These are phyloP conservation scores for Sus cebifrons DNA, from an alignment of 2,797 vertebrate genomes.

Conservation along the genomic window DNA sequence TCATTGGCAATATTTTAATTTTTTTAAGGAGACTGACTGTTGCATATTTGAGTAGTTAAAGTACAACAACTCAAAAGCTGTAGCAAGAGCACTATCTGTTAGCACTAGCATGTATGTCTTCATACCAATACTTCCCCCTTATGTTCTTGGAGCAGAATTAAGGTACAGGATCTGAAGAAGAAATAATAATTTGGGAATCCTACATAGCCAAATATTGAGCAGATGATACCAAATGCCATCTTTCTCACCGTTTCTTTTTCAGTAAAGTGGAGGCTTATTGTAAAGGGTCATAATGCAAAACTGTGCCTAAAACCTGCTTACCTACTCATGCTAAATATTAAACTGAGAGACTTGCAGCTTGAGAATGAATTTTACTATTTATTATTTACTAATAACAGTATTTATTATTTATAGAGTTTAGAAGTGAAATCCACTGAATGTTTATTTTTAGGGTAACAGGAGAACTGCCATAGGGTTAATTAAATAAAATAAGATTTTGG, in stretches of 20 bases:
- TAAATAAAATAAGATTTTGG: constrained; percentile 29
- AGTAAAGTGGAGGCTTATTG: neutral
- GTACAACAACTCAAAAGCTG: neutral
- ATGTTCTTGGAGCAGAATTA: neutral
- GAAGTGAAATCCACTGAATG: constrained; percentile 38
- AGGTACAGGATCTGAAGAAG: neutral
- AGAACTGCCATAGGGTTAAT: neutral
- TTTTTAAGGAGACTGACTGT: neutral
- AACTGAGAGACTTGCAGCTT: neutral
- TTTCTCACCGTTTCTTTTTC: neutral
- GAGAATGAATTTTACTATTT: neutral
- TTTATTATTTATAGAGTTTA: neutral
- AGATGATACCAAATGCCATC: neutral
- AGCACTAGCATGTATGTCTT: neutral
- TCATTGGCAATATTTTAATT: constrained; percentile 9
- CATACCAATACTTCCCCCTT: neutral
- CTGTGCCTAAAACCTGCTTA: neutral
- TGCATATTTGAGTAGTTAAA: neutral
- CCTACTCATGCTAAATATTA: neutral
- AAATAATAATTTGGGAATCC: neutral
- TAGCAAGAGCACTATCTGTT: neutral
- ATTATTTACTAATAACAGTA: neutral
- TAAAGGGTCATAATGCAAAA: neutral
- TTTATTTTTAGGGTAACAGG: constrained; percentile 50
- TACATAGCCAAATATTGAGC: neutral